These are phyloP conservation scores for Zelleria hepariella DNA, from an alignment of 2,888 invertebrate genomes.

Conservation along the genomic window DNA sequence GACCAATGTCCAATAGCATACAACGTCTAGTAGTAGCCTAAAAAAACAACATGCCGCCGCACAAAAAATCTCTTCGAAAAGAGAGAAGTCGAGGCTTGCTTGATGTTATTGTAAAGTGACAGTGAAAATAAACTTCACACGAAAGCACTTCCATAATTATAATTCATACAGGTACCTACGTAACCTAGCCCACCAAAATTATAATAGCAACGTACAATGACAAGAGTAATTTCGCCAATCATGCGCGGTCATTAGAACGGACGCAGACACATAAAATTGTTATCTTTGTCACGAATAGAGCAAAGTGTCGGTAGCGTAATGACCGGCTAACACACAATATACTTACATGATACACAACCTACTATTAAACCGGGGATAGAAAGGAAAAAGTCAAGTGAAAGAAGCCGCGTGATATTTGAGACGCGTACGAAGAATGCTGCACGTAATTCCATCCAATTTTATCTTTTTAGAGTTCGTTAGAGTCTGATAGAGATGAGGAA, in stretches of 20 bases:
- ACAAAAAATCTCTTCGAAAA: no score
- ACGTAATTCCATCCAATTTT: conserved; percentile 53
- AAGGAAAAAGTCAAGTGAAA: conserved; percentile 33
- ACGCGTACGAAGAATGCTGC: conserved; percentile 30
- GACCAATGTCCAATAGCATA: no score
- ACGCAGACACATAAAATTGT: background rate
- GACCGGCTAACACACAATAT: background rate
- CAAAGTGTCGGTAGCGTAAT: conserved; percentile 5
- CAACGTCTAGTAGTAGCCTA: no score
- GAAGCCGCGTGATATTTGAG: conserved; percentile 43
- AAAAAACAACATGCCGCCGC: no score
- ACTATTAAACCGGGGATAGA: background rate
- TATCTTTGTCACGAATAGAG: conserved; percentile 6
- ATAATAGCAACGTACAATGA: background rate
- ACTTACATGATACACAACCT: background rate
- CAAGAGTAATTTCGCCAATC: background rate
- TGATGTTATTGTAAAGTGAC: background rate
- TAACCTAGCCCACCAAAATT: background rate
- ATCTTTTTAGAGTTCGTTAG: conserved; percentile 27
- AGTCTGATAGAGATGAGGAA: background rate
- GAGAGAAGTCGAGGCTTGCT: no score
- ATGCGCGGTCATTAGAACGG: background rate
- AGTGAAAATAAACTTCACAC: background rate
- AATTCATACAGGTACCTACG: background rate
- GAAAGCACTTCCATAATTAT: background rate